Evolutionary conservation across 1,140 invertebrate genomes (phyloP).

Genomic region (Sesamia nonagrioides): DNA sequence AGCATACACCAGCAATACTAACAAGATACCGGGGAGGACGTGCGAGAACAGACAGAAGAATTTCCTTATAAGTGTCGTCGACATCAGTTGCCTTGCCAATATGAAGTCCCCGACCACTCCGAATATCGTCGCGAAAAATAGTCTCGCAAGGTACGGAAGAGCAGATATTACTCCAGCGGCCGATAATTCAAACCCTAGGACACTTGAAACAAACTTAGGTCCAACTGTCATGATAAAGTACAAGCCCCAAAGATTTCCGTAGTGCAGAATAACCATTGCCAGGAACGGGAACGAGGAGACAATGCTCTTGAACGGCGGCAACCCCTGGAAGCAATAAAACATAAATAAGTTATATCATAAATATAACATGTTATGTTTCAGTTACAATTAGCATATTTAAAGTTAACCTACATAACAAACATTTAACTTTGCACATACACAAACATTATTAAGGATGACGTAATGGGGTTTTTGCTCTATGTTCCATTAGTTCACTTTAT

Average conservation of each 20-base stretch:
- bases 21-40: slow-evolving; percentile 90
- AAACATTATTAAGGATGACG: slow-evolving; percentile 18
- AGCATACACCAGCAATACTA: slow-evolving; percentile 90
- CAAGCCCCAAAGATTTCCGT: slow-evolving; percentile 93
- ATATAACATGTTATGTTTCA: slow-evolving; percentile 22
- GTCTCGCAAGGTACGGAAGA: slow-evolving; percentile 90
- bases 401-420: slow-evolving; percentile 15
- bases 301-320: slow-evolving; percentile 89
- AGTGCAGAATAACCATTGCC: slow-evolving; percentile 90
- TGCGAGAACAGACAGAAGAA: slow-evolving; percentile 92
- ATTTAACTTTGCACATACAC: slow-evolving; percentile 13
- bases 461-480: slow-evolving; percentile 33
- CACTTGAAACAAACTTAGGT: slow-evolving; percentile 94
- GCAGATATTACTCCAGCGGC: slow-evolving; percentile 91
- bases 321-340: slow-evolving; percentile 76
- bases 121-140: slow-evolving; percentile 90
- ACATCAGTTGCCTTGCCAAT: slow-evolving; percentile 87
- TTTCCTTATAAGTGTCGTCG: slow-evolving; percentile 90
- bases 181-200: slow-evolving; percentile 94
- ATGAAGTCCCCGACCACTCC: slow-evolving; percentile 90
- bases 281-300: slow-evolving; percentile 90
- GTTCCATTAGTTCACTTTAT: not conserved
- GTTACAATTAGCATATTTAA: slow-evolving; percentile 30
- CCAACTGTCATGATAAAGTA: slow-evolving; percentile 95
- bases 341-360: not conserved